These are phyloP conservation scores for Okapia johnstoni DNA, from an alignment of 2,113 vertebrate species.

Conservation along the genomic window DNA sequence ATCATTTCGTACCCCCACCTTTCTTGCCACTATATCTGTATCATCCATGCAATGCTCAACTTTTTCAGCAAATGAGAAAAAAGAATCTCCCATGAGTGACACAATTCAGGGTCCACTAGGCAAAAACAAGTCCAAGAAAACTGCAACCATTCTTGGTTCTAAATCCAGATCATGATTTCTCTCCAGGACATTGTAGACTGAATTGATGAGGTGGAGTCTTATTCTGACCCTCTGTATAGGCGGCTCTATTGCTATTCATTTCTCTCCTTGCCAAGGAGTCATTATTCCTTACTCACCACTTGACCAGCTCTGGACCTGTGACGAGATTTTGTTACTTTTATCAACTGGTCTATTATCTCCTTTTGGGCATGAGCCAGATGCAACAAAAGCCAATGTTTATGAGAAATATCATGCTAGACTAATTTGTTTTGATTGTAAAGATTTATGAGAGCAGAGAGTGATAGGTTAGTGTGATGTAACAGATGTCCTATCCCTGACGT, in stretches of 20 bases:
- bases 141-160: background rate
- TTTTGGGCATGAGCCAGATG: slow-evolving; percentile 42
- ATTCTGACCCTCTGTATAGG: background rate
- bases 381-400: slow-evolving; percentile 49
- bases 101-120: background rate
- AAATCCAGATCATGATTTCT: background rate
- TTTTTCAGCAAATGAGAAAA: background rate
- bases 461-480: slow-evolving; percentile 45
- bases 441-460: slow-evolving; percentile 30
- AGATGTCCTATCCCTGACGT: background rate
- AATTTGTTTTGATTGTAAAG: slow-evolving; percentile 58
- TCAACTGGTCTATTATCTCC: slow-evolving; percentile 30
- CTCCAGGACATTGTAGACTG: background rate
- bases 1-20: background rate
- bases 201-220: background rate
- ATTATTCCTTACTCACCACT: slow-evolving; percentile 10
- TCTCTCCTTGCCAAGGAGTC: background rate
- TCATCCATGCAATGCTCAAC: background rate
- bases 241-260: background rate
- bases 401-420: slow-evolving; percentile 24
- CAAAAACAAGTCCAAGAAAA: background rate
- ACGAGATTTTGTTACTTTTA: slow-evolving; percentile 45
- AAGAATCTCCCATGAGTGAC: background rate
- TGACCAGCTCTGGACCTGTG: slow-evolving; percentile 23
- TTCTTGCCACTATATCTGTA: rapidly evolving